Evolutionary conservation across 2,113 vertebrate species (phyloP).

Genomic region (Psilopsiagon aurifrons): DNA sequence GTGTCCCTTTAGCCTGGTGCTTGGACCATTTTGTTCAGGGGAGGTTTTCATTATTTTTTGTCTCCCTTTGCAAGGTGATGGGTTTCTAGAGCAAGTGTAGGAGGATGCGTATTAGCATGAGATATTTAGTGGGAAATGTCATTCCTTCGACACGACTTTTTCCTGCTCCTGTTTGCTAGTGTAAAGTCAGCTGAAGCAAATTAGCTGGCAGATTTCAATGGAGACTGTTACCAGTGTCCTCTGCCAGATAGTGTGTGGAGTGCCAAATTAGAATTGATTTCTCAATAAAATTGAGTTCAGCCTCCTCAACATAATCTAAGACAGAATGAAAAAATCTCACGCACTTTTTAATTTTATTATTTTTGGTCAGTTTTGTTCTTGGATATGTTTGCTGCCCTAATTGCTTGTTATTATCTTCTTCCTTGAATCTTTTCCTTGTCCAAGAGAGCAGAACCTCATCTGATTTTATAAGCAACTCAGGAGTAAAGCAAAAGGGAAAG

Average conservation of each 20-base stretch:
- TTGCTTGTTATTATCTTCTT: constrained; percentile 41
- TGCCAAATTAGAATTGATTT: constrained; percentile 83
- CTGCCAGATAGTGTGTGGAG: constrained; percentile 70
- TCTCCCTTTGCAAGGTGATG: constrained; percentile 32
- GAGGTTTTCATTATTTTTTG: not conserved
- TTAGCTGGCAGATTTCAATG: constrained; percentile 73
- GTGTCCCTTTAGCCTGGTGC: constrained; percentile 5
- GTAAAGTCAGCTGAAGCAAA: constrained; percentile 71
- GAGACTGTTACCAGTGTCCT: constrained; percentile 67
- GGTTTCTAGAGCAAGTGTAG: constrained; percentile 12
- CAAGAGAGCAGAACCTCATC: constrained; percentile 7
- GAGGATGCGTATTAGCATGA: not conserved
- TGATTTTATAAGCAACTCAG: constrained; percentile 8
- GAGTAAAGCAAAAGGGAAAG: not conserved
- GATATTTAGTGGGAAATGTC: constrained; percentile 46
- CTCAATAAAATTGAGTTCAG: constrained; percentile 81
- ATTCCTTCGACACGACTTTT: not conserved
- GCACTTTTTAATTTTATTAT: constrained; percentile 71
- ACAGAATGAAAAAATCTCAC: constrained; percentile 71
- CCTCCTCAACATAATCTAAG: constrained; percentile 72
- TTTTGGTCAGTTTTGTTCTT: constrained; percentile 70
- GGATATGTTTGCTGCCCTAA: constrained; percentile 57
- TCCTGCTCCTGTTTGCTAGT: constrained; percentile 63
- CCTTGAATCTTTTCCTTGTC: constrained; percentile 52
- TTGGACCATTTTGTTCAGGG: not conserved